Conservation (phyloP, 1,140 invertebrate genomes). For the Drosophila erecta region DNA sequence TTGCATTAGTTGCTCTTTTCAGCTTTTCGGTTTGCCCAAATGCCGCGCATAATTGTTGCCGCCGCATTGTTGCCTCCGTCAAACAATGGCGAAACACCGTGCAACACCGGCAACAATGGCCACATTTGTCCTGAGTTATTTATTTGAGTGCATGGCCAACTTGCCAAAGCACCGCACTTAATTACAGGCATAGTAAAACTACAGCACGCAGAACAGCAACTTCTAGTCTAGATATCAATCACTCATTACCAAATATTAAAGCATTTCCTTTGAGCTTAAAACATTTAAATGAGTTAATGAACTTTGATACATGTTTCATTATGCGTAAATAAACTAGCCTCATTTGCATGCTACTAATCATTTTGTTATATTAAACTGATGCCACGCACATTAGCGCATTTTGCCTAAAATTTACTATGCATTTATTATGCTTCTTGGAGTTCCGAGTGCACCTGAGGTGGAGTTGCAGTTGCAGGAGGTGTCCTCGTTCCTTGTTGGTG, state of each 20-base stretch:
- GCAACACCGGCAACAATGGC: slow-evolving; percentile 28
- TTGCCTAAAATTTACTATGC: too few species aligned
- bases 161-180: slow-evolving; percentile 9
- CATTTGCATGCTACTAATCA: too few species aligned
- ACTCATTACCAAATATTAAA: too few species aligned
- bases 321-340: too few species aligned
- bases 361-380: too few species aligned
- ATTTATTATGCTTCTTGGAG: not conserved
- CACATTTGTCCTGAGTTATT: slow-evolving; percentile 50
- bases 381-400: too few species aligned
- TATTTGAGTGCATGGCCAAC: slow-evolving; percentile 37
- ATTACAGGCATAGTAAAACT: slow-evolving; percentile 7
- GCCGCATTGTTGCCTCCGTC: slow-evolving; percentile 41
- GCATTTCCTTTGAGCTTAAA: too few species aligned
- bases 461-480: slow-evolving; percentile 37
- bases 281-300: too few species aligned
- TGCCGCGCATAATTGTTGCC: slow-evolving; percentile 48
- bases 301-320: too few species aligned
- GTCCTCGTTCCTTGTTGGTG: slow-evolving; percentile 22
- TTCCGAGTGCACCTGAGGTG: slow-evolving; percentile 1
- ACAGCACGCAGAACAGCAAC: not conserved
- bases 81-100: slow-evolving; percentile 41
- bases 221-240: not conserved
- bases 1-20: slow-evolving; percentile 50
- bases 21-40: slow-evolving; percentile 26